Evolutionary conservation across 2,888 invertebrate genomes (phyloP).

Genomic region (Euphydryas editha): DNA sequence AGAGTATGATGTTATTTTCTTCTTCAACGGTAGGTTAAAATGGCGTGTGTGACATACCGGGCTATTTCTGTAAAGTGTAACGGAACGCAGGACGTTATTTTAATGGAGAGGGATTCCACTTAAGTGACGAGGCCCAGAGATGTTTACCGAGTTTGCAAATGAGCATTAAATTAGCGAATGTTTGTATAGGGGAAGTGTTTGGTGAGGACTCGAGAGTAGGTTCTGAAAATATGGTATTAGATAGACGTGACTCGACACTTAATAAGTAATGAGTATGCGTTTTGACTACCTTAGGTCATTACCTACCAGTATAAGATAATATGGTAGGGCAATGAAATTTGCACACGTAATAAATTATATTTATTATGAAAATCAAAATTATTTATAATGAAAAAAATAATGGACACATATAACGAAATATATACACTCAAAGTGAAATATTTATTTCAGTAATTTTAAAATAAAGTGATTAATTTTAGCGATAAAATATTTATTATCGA

Average conservation of each 20-base stretch:
- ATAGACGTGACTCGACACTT: slow-evolving; percentile 23
- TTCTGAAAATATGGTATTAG: slow-evolving; percentile 19
- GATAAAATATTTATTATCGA: not conserved
- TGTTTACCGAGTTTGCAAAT: slow-evolving; percentile 36
- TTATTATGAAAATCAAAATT: not conserved
- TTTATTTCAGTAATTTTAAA: not conserved
- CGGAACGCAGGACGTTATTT: slow-evolving; percentile 54
- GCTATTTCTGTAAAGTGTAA: slow-evolving; percentile 66
- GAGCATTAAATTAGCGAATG: slow-evolving; percentile 28
- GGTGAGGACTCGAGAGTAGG: slow-evolving; percentile 21
- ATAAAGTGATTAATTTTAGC: not conserved
- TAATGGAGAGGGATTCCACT: slow-evolving; percentile 59
- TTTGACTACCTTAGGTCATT: slow-evolving; percentile 7
- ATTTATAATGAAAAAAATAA: too few relatives aligned
- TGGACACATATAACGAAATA: not conserved
- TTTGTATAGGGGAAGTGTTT: slow-evolving; percentile 28
- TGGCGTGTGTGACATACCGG: slow-evolving; percentile 63
- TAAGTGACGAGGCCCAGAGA: slow-evolving; percentile 42
- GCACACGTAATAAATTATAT: not conserved
- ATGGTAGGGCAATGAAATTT: too few relatives aligned
- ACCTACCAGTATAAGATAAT: too few relatives aligned
- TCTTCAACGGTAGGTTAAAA: slow-evolving; percentile 53
- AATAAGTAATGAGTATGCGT: slow-evolving; percentile 8
- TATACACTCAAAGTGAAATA: not conserved
- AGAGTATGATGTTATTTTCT: slow-evolving; percentile 25